phyloP scores from a whole-genome alignment of 2,888 invertebrate genomes.

The Listrodromus nycthemerus region DNA sequence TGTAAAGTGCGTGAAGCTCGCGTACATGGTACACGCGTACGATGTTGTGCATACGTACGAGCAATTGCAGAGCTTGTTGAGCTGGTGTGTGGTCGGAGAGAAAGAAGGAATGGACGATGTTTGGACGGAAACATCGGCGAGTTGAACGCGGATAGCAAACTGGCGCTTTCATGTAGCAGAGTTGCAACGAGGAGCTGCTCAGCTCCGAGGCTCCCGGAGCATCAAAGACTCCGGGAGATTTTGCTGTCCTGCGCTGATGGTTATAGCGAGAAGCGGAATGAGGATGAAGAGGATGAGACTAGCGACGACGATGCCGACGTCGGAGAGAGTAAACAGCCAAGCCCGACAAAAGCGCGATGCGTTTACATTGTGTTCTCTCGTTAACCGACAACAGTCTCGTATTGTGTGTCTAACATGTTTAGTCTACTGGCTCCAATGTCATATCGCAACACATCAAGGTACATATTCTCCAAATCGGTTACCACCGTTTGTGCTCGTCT shows the following conservation, averaged over 20 bases:
- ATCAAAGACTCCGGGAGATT: conserved; percentile 20
- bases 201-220: conserved; percentile 3
- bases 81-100: conserved; percentile 8
- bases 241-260: conserved; percentile 16
- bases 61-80: conserved; percentile 18
- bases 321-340: conserved; percentile 53
- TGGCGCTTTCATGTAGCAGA: conserved; percentile 9
- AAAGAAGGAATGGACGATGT: conserved; percentile 8
- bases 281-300: conserved; percentile 42
- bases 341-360: conserved; percentile 50
- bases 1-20: conserved; percentile 21
- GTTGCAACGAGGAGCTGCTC: conserved; percentile 31
- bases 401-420: conserved; percentile 42
- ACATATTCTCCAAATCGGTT: conserved; percentile 11
- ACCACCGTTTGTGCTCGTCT: background rate
- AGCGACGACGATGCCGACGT: conserved; percentile 60
- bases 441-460: conserved; percentile 5
- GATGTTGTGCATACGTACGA: conserved; percentile 50
- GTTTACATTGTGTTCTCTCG: conserved; percentile 43
- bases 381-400: conserved; percentile 44
- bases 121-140: conserved; percentile 29
- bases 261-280: conserved; percentile 41
- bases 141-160: background rate
- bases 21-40: conserved; percentile 41
- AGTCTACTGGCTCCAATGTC: conserved; percentile 10